A percentile compares a stretch with the other conserved stretches of the same genome.
These are phyloP conservation scores for Prosopocoilus inquinatus DNA, from an alignment of 2,888 invertebrate genomes.

Conservation along the genomic window DNA sequence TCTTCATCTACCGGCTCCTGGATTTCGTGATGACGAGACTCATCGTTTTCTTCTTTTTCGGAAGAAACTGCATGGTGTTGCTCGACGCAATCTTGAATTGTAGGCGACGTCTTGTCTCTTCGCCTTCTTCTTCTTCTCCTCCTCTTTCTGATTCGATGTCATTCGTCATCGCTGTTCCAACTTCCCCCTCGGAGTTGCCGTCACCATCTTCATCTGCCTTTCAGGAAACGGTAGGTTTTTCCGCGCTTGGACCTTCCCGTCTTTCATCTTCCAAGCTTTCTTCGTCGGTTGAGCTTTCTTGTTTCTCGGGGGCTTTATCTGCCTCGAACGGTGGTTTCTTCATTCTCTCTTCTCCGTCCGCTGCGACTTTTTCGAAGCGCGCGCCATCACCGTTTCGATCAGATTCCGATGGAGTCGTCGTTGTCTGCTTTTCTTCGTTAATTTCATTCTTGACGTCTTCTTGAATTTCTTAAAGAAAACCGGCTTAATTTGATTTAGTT, in stretches of 20 bases:
- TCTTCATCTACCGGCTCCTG: too few species aligned
- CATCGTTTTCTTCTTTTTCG: too few species aligned
- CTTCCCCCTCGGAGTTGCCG: not conserved
- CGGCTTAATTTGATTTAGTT: too few species aligned
- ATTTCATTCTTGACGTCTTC: not conserved
- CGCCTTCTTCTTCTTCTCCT: not conserved
- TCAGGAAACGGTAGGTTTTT: too few species aligned
- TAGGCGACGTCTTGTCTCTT: too few species aligned
- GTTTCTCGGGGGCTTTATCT: not conserved
- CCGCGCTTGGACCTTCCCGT: not conserved
- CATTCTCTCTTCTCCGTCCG: constrained; percentile 9
- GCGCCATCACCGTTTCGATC: not conserved
- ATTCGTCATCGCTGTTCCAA: too few species aligned
- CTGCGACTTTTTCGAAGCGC: too few species aligned
- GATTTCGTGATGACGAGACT: too few species aligned
- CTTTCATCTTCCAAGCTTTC: not conserved
- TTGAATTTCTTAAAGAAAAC: constrained; percentile 4
- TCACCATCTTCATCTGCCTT: not conserved
- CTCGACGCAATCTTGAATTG: too few species aligned
- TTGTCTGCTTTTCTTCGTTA: constrained; percentile 5
- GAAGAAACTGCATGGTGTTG: not conserved
- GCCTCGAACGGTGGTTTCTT: not conserved
- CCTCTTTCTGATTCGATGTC: not conserved
- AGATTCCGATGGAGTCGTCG: not conserved
- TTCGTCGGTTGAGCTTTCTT: too few species aligned